A percentile compares a stretch with the other conserved stretches of the same genome.
Evolutionary conservation across 1,140 invertebrate species (phyloP).

Genomic region (Maconellicoccus hirsutus): DNA sequence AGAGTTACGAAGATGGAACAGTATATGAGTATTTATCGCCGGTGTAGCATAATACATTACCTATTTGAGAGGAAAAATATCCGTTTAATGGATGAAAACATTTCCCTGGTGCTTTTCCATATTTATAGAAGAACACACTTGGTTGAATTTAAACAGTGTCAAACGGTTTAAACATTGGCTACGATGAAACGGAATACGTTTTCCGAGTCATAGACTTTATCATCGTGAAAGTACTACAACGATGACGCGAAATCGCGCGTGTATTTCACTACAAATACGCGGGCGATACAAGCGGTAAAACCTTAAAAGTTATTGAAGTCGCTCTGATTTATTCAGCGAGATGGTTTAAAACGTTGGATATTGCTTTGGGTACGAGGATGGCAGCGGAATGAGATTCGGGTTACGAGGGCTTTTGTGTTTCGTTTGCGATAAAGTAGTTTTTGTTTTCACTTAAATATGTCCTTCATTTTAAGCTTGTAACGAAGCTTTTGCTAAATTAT

Average conservation of each 20-base stretch:
- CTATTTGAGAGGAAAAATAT: conserved; percentile 9
- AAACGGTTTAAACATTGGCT: neutral
- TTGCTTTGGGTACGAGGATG: neutral
- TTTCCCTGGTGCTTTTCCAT: neutral
- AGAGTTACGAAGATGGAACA: no score
- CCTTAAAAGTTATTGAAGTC: neutral
- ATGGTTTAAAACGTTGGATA: neutral
- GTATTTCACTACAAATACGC: no score
- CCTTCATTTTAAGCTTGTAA: no score
- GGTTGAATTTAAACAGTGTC: neutral
- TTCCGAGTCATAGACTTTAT: conserved; percentile 8
- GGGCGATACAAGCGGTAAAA: neutral
- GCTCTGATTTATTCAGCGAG: conserved; percentile 2
- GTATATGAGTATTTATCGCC: neutral
- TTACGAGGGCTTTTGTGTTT: neutral
- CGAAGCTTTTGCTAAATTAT: neutral
- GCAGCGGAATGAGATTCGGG: neutral
- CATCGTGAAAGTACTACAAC: neutral
- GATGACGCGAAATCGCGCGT: no score
- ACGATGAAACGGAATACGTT: neutral
- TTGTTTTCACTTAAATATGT: neutral
- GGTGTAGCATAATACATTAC: neutral
- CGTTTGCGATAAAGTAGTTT: neutral
- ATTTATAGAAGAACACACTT: conserved; percentile 1
- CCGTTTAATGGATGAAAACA: conserved; percentile 4